A percentile compares a stretch with the other conserved stretches of the same genome.
Evolutionary conservation across 1,140 invertebrate species (phyloP).

Genomic region (Drosophila suzukii): DNA sequence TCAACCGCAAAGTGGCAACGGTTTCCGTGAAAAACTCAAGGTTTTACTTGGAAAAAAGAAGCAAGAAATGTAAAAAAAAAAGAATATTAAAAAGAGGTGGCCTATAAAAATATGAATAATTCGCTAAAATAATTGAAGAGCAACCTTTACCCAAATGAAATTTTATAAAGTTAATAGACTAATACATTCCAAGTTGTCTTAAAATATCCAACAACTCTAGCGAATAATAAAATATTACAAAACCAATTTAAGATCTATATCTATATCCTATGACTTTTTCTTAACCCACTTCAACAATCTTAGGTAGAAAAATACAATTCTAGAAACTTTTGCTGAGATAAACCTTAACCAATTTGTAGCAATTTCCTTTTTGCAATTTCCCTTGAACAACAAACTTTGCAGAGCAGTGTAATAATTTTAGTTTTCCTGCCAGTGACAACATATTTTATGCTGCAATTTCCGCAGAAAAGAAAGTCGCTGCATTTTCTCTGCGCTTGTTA

Average conservation of each 20-base stretch:
- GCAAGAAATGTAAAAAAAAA: not conserved
- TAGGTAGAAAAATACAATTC: not conserved
- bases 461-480: constrained; percentile 18
- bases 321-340: constrained; percentile 2
- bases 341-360: constrained; percentile 35
- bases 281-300: not conserved
- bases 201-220: no score
- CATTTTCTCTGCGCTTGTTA: constrained; percentile 20
- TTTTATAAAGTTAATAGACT: no score
- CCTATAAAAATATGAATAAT: no score
- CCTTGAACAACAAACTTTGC: constrained; percentile 2
- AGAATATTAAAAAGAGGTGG: no score
- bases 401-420: constrained; percentile 48
- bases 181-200: no score
- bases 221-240: no score
- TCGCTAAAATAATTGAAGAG: not conserved
- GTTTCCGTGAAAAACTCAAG: not conserved
- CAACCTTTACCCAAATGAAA: not conserved
- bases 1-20: constrained; percentile 16
- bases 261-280: no score
- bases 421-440: constrained; percentile 51
- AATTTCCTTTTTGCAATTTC: constrained; percentile 8
- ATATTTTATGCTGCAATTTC: constrained; percentile 55
- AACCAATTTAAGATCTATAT: no score
- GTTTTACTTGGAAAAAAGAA: not conserved